Percentiles rank a stretch among this genome's conserved stretches.
Evolutionary conservation across 2,113 vertebrate species (phyloP).

Genomic region (Sisor rabdophorus): DNA sequence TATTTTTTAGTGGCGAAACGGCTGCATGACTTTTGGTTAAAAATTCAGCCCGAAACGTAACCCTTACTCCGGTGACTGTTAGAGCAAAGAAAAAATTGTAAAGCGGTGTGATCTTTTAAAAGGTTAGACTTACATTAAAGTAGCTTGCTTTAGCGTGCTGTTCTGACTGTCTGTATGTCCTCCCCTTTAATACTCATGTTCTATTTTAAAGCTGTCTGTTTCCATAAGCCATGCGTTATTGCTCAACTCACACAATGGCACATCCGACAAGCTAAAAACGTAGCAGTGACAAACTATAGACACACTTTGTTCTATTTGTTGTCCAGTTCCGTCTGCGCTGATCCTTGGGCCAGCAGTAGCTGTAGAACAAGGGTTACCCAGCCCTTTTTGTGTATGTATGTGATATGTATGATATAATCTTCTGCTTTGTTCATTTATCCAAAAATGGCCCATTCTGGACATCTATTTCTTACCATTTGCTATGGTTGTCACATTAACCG

Average conservation of each 20-base stretch:
- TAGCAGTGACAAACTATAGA: too few relatives aligned
- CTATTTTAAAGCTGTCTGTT: neutral
- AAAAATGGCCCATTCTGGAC: too few relatives aligned
- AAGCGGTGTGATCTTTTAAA: slow-evolving; percentile 8
- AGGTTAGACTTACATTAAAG: neutral
- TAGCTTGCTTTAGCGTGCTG: neutral
- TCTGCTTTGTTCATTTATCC: too few relatives aligned
- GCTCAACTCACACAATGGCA: neutral
- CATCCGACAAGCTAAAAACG: too few relatives aligned
- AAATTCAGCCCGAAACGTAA: neutral
- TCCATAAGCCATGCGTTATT: neutral
- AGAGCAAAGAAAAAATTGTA: neutral
- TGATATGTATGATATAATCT: too few relatives aligned
- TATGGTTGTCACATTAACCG: neutral
- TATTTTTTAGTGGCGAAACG: neutral
- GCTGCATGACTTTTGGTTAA: neutral
- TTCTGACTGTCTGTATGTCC: slow-evolving; percentile 1
- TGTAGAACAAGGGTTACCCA: too few relatives aligned
- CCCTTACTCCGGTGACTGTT: neutral
- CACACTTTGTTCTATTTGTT: too few relatives aligned
- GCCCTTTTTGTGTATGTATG: too few relatives aligned
- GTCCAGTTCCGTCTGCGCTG: too few relatives aligned
- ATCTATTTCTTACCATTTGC: too few relatives aligned
- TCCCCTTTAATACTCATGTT: slow-evolving; percentile 39
- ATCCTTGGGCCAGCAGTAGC: too few relatives aligned